These are phyloP conservation scores for Nesoenas mayeri DNA, from an alignment of 2,113 vertebrate genomes.

Conservation along the genomic window DNA sequence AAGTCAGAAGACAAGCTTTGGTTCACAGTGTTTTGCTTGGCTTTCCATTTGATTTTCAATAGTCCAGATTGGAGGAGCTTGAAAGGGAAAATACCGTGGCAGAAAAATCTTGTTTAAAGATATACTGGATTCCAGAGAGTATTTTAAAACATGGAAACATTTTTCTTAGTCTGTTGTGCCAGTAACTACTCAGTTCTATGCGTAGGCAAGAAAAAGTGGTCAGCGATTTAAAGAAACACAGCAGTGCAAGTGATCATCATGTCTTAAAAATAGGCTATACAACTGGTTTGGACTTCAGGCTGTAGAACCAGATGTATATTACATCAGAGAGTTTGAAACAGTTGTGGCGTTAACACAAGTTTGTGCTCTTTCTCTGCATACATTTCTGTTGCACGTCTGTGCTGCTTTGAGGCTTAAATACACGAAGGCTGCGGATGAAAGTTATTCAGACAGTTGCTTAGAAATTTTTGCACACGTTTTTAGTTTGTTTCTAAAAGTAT, in stretches of 20 bases:
- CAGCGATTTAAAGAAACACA: neutral
- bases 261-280: neutral
- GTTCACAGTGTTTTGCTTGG: neutral
- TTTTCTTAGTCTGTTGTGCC: neutral
- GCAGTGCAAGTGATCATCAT: neutral
- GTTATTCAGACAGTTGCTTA: neutral
- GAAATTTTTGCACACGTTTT: neutral
- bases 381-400: neutral
- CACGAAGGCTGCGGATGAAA: neutral
- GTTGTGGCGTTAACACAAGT: neutral
- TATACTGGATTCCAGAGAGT: neutral
- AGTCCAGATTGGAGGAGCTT: neutral
- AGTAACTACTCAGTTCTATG: neutral
- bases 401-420: neutral
- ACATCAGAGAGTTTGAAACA: neutral
- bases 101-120: neutral
- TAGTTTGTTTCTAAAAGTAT: neutral
- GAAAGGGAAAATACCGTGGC: neutral
- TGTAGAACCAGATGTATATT: neutral
- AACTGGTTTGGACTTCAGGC: neutral
- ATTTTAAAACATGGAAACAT: neutral
- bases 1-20: neutral
- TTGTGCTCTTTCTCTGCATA: neutral
- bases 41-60: neutral
- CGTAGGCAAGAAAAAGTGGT: neutral